Evolutionary conservation across 2,113 vertebrate genomes (phyloP).

Genomic region (Triplophysa tibetana): DNA sequence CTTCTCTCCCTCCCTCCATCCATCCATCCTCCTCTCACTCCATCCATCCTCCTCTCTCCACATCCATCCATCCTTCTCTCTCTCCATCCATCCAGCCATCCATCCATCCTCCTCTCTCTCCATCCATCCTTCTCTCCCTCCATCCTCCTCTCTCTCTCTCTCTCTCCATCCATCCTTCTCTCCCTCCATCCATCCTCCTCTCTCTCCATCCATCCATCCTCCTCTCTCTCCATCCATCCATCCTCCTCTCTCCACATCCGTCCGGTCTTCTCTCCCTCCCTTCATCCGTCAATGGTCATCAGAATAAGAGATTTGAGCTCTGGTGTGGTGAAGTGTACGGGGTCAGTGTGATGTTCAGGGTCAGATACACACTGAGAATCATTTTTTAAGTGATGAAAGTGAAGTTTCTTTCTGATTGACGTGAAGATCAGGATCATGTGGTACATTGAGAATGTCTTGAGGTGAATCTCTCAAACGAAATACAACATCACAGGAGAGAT

Average conservation of each 20-base stretch:
- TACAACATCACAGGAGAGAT: not conserved
- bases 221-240: too few species aligned
- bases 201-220: not conserved
- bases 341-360: not conserved
- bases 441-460: not conserved
- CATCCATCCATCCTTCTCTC: too few species aligned
- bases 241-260: too few species aligned
- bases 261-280: too few species aligned
- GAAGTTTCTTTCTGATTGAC: not conserved
- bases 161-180: too few species aligned
- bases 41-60: too few species aligned
- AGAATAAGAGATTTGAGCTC: not conserved
- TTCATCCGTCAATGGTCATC: not conserved
- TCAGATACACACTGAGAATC: not conserved
- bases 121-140: too few species aligned
- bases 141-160: not conserved
- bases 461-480: slow-evolving; percentile 9
- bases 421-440: slow-evolving; percentile 1
- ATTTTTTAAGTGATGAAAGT: slow-evolving; percentile 17
- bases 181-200: not conserved
- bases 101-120: too few species aligned
- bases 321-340: too few species aligned
- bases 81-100: too few species aligned
- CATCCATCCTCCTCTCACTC: not conserved
- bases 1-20: too few species aligned